Conservation (phyloP, 1,140 invertebrate genomes). For the Apis laboriosa region DNA sequence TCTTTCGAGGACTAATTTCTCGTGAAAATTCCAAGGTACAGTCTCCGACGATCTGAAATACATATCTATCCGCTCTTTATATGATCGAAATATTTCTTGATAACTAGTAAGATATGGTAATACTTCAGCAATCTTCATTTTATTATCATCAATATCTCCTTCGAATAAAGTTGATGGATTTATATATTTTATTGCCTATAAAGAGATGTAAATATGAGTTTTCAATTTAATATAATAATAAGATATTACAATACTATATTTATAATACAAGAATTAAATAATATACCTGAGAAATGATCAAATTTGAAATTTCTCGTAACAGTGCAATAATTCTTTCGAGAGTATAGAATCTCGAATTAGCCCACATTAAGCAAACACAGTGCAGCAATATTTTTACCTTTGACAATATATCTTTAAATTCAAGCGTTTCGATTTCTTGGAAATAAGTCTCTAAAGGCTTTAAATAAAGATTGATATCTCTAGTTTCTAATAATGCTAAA, state of each 20-base stretch:
- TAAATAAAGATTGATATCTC: slow-evolving; percentile 86
- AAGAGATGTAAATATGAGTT: neutral
- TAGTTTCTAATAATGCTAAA: slow-evolving; percentile 82
- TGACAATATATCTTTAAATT: slow-evolving; percentile 84
- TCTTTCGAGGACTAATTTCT: slow-evolving; percentile 83
- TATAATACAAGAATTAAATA: slow-evolving; percentile 47
- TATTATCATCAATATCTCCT: slow-evolving; percentile 83
- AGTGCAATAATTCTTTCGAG: slow-evolving; percentile 87
- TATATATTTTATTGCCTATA: slow-evolving; percentile 68
- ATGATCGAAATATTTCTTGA: slow-evolving; percentile 76
- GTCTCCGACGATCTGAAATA: slow-evolving; percentile 82
- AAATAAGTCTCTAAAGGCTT: slow-evolving; percentile 84
- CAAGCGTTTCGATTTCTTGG: slow-evolving; percentile 86
- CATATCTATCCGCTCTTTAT: slow-evolving; percentile 80
- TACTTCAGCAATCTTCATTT: slow-evolving; percentile 66
- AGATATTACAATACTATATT: neutral
- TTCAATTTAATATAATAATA: no score
- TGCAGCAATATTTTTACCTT: slow-evolving; percentile 86
- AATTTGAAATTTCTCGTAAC: slow-evolving; percentile 88
- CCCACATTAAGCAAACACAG: slow-evolving; percentile 92
- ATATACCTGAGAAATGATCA: slow-evolving; percentile 86
- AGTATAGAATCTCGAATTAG: slow-evolving; percentile 90
- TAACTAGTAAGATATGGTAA: slow-evolving; percentile 67
- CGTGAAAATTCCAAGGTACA: slow-evolving; percentile 84
- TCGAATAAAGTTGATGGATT: slow-evolving; percentile 83